These are phyloP conservation scores for Drosophila rubida DNA, from an alignment of 2,888 invertebrate genomes.

Conservation along the genomic window DNA sequence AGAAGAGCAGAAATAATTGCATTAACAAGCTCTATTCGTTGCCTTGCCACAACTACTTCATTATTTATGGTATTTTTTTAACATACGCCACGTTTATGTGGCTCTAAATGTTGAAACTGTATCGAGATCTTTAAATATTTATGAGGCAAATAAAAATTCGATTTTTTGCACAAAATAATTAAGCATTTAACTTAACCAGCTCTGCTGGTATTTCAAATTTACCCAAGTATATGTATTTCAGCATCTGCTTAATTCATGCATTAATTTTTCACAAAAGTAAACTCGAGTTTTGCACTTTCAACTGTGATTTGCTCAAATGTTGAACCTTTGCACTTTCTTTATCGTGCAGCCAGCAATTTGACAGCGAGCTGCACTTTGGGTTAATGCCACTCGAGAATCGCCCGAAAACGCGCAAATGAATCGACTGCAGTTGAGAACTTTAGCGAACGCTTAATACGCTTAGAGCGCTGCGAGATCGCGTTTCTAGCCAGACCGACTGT, in stretches of 20 bases:
- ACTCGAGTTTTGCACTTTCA: background rate
- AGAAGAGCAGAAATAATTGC: background rate
- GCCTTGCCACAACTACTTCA: background rate
- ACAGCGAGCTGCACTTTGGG: background rate
- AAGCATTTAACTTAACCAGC: background rate
- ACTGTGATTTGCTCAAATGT: background rate
- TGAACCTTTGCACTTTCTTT: too few relatives aligned
- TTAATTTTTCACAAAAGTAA: background rate
- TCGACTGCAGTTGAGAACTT: slow-evolving; percentile 8
- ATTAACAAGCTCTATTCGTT: background rate
- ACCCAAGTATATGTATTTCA: background rate
- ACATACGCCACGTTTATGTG: background rate
- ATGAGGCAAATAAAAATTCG: background rate
- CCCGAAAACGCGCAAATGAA: slow-evolving; percentile 11
- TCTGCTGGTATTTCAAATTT: background rate
- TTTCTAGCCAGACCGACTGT: slow-evolving; percentile 31
- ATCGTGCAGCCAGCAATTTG: background rate
- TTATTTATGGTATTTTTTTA: background rate
- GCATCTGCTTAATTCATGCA: background rate
- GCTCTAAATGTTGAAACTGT: background rate
- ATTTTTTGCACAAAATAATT: background rate
- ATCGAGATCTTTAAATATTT: background rate
- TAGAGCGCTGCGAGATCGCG: slow-evolving; percentile 44
- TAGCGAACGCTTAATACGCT: slow-evolving; percentile 57
- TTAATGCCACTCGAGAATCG: background rate